Conservation (phyloP, 2,888 invertebrate genomes). For the Nemapogon koenigi region DNA sequence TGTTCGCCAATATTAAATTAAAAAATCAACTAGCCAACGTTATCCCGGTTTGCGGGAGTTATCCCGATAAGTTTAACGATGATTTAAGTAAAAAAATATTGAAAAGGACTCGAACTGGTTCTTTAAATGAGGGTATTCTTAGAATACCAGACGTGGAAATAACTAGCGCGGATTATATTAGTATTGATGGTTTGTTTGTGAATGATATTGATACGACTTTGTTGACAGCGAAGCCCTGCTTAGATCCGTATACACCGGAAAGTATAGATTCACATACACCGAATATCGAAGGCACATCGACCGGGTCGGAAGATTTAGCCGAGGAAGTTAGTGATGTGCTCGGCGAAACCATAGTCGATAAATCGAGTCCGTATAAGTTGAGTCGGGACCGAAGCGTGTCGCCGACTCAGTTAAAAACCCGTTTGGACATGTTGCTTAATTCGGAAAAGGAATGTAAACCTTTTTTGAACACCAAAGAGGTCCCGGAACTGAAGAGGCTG, state of each 20-base stretch:
- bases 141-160: conserved; percentile 55
- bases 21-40: conserved; percentile 15
- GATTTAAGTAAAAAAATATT: conserved; percentile 20
- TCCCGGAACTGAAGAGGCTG: conserved; percentile 35
- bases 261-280: conserved; percentile 81
- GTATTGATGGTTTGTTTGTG: conserved; percentile 48
- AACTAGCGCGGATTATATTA: conserved; percentile 52
- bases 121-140: conserved; percentile 37
- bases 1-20: conserved; percentile 24
- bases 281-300: conserved; percentile 44
- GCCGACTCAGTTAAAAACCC: conserved; percentile 68
- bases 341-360: conserved; percentile 23
- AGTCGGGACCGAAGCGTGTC: conserved; percentile 59
- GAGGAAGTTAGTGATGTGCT: conserved; percentile 33
- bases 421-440: conserved; percentile 55
- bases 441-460: background rate
- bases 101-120: conserved; percentile 34
- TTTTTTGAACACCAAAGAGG: conserved; percentile 14
- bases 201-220: conserved; percentile 61
- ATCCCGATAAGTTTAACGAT: conserved; percentile 18
- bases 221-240: conserved; percentile 38
- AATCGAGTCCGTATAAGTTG: conserved; percentile 26
- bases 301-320: conserved; percentile 31
- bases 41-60: background rate
- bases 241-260: conserved; percentile 85